Evolutionary conservation across 1,140 invertebrate species (phyloP).

Genomic region (Cheumatopsyche charites): DNA sequence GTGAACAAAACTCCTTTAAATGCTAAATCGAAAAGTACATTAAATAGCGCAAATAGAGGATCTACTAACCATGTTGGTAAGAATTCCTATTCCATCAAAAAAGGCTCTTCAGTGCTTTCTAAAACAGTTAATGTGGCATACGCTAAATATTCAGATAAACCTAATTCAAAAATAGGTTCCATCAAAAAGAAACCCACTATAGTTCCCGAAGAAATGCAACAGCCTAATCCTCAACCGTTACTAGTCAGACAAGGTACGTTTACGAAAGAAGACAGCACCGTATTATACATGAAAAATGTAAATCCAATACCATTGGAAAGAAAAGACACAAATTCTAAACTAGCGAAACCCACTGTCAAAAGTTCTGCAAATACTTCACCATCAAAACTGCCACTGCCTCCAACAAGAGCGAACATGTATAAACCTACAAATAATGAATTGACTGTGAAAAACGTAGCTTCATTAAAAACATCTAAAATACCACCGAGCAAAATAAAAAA

Average conservation of each 20-base stretch:
- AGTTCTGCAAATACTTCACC: slow-evolving; percentile 55
- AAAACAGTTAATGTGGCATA: slow-evolving; percentile 36
- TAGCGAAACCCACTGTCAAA: slow-evolving; percentile 54
- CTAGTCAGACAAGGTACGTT: slow-evolving; percentile 85
- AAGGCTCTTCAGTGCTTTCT: slow-evolving; percentile 31
- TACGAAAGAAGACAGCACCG: slow-evolving; percentile 75
- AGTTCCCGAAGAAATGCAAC: slow-evolving; percentile 48
- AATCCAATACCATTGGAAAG: slow-evolving; percentile 58
- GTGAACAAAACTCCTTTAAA: slow-evolving; percentile 45
- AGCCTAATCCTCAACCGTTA: slow-evolving; percentile 53
- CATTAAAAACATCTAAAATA: slow-evolving; percentile 23
- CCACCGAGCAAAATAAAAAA: slow-evolving; percentile 55
- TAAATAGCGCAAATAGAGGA: background rate
- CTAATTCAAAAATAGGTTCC: slow-evolving; percentile 49
- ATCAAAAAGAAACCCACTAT: slow-evolving; percentile 50
- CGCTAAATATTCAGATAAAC: slow-evolving; percentile 45
- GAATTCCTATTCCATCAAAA: slow-evolving; percentile 41
- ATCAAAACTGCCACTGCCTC: slow-evolving; percentile 58
- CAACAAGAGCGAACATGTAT: slow-evolving; percentile 52
- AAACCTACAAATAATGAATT: slow-evolving; percentile 48
- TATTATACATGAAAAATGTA: slow-evolving; percentile 48
- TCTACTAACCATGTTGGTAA: slow-evolving; percentile 4
- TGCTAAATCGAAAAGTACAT: slow-evolving; percentile 42
- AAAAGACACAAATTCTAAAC: slow-evolving; percentile 51
- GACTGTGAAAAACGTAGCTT: slow-evolving; percentile 4